Evolutionary conservation across 2,797 vertebrate genomes (phyloP), one percentile per base, ranked within the genome.

Genomic region (Cygnus olor): DNA sequence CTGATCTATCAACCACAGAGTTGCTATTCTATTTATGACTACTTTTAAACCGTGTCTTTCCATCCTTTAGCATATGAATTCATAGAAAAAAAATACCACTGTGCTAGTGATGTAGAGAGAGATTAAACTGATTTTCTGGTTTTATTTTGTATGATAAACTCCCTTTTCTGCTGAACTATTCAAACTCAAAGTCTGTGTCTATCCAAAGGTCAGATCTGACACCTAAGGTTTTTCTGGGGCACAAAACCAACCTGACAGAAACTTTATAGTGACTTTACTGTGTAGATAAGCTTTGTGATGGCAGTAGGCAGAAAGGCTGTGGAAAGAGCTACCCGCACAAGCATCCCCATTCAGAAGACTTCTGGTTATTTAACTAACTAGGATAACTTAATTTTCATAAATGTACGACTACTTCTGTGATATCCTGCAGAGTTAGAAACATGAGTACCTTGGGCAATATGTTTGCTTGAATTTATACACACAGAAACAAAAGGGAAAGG

Each of bases 161-260:
- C 14, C 17, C 5, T 18, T 90, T 95, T 94, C 71, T 93, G 83
- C 53, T 77, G 74, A 94, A 12, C 49, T 95, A 28, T 84, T 88
- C 86, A 79, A 88, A 77, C 47, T 82, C 34, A 56, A 40, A 60
- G 11, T 79, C 47, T 64, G 64, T 76, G 44, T 66, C 25, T 96
- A 73, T 56, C 30, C 63, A 86, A 89, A 95, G 40, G 44, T 81
- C 74, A 96, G 51, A 93, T 96, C 74, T 93, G 68, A 57, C 18
- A 88, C 34, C n/a, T 66, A 66, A 88, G 42, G 70, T 84, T 94
- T 92, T 92, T 36, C 82, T 89, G 58, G 38, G 30, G 63, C 53
- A 80, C 83, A 64, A 60, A 95, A 53, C 12, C 20, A 91, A 21
- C 32, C 51, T 66, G 38, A 69, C 20, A 88, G 66, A 82, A 95